Evolutionary conservation across 2,797 vertebrate species (phyloP), one percentile per base, ranked within the genome.

Genomic region (Onychomys leucogaster): DNA sequence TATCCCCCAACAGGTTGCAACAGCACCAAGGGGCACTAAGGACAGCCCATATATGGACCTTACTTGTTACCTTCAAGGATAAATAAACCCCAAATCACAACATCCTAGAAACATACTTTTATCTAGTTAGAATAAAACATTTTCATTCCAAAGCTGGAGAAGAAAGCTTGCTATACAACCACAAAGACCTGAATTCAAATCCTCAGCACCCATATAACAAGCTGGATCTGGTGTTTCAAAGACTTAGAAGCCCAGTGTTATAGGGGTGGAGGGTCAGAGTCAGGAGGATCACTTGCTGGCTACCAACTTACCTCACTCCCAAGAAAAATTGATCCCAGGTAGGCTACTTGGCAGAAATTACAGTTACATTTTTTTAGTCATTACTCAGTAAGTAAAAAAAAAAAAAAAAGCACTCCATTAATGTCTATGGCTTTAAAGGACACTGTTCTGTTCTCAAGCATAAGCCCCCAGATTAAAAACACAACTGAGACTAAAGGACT

Each of bases 11-110:
- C 19, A 41, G 37, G 87, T 96, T 97, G 97, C 89, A 98, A 25
- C 11, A 98, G 86, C 94, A 96, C 94, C 93, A 95, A 94, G 78
- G 82, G 23, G 17, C 52, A 67, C 86, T 91, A 67, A 87, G 78
- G 82, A n/a, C 85, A 95, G 80, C 96, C 23, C 10, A 0, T 46
- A 19, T 25, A n/a, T 67, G 83, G 32, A 14, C 29, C 49, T 67
- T 25, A 69, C n/a, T 89, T 95, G 90, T 77, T 82, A 2, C 5
- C 1, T 59, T 55, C 34, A n/a, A 9, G 5, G 52, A 32, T 2
- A 95, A 88, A 16, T 63, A 27, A 4, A 43, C 73, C 21, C 21
- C 46, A 12, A 69, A 9, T 49, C 13, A 73, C 19, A 87, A 19
- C 29, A 78, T 27, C 2, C 57, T 97, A 29, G 32, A 77, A 85